Conservation (phyloP, 2,888 invertebrate species). For the Arge pagana region DNA sequence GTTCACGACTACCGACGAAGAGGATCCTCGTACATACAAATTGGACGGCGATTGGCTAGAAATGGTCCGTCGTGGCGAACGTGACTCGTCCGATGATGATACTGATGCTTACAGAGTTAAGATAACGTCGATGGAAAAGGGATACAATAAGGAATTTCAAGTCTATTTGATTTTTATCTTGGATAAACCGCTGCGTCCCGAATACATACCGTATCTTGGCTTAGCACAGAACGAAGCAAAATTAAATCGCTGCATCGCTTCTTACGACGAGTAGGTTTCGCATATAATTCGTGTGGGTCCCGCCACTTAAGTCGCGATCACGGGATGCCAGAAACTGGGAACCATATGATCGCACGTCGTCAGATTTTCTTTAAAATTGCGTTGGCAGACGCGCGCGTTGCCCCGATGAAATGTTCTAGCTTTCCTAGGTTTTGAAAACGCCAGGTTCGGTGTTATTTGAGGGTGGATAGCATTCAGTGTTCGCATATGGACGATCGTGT, state of each 20-base stretch:
- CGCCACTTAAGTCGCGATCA: too few species aligned
- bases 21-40: constrained; percentile 30
- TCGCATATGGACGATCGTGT: too few species aligned
- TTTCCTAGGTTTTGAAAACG: too few species aligned
- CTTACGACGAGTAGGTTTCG: constrained; percentile 42
- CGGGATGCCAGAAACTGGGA: too few species aligned
- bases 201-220: constrained; percentile 23
- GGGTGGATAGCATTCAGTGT: too few species aligned
- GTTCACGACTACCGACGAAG: constrained; percentile 30
- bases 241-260: constrained; percentile 35
- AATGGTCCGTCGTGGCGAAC: constrained; percentile 24
- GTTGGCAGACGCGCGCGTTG: too few species aligned
- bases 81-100: constrained; percentile 22
- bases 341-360: too few species aligned
- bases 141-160: constrained; percentile 41
- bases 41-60: constrained; percentile 29
- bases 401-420: too few species aligned
- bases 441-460: too few species aligned
- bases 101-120: constrained; percentile 25
- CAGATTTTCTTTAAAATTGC: too few species aligned
- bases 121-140: constrained; percentile 38
- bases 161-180: constrained; percentile 39
- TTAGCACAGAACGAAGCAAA: constrained; percentile 15
- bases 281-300: too few species aligned
- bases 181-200: constrained; percentile 36